Percentiles rank a stretch among this genome's conserved stretches.
Evolutionary conservation across 2,113 vertebrate genomes (phyloP).

Genomic region (Colistium nudipinnis): DNA sequence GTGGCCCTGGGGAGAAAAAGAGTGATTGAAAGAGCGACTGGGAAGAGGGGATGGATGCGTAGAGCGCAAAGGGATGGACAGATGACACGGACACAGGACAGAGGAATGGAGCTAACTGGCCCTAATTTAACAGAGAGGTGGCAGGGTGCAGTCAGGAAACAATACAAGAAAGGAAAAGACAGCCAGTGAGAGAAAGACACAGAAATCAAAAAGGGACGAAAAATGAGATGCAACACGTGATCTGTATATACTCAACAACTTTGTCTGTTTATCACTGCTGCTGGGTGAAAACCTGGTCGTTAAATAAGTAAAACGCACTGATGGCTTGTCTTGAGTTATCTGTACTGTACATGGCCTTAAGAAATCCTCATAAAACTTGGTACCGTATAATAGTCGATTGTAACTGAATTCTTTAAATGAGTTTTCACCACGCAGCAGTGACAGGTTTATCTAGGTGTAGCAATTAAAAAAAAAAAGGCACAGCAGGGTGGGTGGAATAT

Average conservation of each 20-base stretch:
- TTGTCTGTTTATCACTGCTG: slow-evolving; percentile 54
- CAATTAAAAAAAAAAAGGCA: slow-evolving; percentile 87
- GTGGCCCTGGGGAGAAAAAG: slow-evolving; percentile 72
- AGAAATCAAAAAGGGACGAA: slow-evolving; percentile 2
- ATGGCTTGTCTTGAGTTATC: neutral
- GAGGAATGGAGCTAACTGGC: slow-evolving; percentile 34
- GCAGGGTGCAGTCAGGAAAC: neutral
- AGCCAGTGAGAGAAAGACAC: slow-evolving; percentile 7
- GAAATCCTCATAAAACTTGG: neutral
- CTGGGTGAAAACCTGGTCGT: slow-evolving; percentile 42
- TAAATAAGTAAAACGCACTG: neutral
- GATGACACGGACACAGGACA: slow-evolving; percentile 34
- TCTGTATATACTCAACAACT: slow-evolving; percentile 34
- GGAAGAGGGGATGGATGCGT: slow-evolving; percentile 21
- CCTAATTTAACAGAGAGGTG: slow-evolving; percentile 28
- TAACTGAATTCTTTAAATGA: neutral
- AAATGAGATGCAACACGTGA: slow-evolving; percentile 41
- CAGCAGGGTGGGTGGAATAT: slow-evolving; percentile 99
- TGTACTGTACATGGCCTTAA: too few relatives aligned
- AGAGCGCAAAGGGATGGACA: slow-evolving; percentile 5
- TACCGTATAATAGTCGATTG: neutral
- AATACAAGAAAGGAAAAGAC: slow-evolving; percentile 4
- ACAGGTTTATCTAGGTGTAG: slow-evolving; percentile 21
- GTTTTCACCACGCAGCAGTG: slow-evolving; percentile 68
- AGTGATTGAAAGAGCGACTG: slow-evolving; percentile 46